Conservation (phyloP, 2,888 invertebrate species). For the Rotaria magnacalcarata region DNA sequence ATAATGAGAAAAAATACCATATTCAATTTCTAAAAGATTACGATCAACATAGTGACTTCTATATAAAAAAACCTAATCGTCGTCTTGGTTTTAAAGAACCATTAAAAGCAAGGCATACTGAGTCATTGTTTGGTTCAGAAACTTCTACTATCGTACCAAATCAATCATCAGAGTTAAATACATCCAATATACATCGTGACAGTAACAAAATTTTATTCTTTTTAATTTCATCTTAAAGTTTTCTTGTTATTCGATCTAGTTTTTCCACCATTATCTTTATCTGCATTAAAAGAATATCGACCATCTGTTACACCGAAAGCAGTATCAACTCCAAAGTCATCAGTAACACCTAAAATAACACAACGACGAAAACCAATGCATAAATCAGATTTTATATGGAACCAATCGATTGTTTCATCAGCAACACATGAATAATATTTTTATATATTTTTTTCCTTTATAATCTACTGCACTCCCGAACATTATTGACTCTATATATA, state of each 20-base stretch:
- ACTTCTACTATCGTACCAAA: background rate
- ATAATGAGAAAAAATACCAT: background rate
- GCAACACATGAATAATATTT: background rate
- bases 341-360: background rate
- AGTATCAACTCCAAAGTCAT: background rate
- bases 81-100: background rate
- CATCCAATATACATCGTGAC: background rate
- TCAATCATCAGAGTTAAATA: background rate
- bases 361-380: background rate
- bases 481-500: slow-evolving; percentile 10
- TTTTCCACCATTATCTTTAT: slow-evolving; percentile 9
- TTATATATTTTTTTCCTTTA: background rate
- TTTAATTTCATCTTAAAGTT: background rate
- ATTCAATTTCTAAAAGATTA: background rate
- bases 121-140: background rate
- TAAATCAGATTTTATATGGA: slow-evolving; percentile 15
- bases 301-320: background rate
- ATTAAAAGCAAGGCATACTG: background rate
- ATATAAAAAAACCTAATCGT: background rate
- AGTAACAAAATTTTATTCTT: background rate
- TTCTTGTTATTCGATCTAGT: background rate
- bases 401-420: background rate
- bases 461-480: background rate
- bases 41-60: background rate
- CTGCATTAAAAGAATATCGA: slow-evolving; percentile 17